These are phyloP conservation scores for Nudaria mundana DNA, from an alignment of 2,888 invertebrate genomes.

Conservation along the genomic window DNA sequence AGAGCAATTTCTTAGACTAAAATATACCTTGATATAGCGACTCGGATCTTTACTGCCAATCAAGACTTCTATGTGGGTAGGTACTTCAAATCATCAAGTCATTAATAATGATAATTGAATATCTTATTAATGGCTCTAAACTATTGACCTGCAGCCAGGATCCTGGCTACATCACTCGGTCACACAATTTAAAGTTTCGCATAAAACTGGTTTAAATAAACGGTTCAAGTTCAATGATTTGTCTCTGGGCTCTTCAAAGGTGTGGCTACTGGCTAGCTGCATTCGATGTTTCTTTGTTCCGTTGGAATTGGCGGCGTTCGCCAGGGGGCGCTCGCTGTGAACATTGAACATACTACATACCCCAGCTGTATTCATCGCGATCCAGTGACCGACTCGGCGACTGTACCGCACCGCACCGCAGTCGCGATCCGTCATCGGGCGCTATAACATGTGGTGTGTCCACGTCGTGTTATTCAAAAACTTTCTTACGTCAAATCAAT, in stretches of 20 bases:
- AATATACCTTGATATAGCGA: too few species aligned
- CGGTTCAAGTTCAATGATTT: conserved; percentile 39
- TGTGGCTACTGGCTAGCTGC: conserved; percentile 45
- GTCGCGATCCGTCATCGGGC: conserved; percentile 49
- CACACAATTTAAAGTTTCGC: too few species aligned
- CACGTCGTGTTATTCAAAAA: conserved; percentile 48
- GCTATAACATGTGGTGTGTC: conserved; percentile 38
- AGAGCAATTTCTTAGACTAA: too few species aligned
- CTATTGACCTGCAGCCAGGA: too few species aligned
- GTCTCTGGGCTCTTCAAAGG: conserved; percentile 36
- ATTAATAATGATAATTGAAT: too few species aligned
- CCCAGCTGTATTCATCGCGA: conserved; percentile 48
- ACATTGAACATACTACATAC: neutral
- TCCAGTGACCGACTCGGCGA: conserved; percentile 9
- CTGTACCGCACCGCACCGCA: conserved; percentile 31
- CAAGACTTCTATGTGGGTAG: too few species aligned
- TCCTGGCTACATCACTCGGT: too few species aligned
- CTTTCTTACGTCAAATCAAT: conserved; percentile 80
- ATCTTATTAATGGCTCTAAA: too few species aligned
- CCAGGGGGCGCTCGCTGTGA: conserved; percentile 45
- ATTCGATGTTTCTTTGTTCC: conserved; percentile 43
- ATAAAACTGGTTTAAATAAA: conserved; percentile 19
- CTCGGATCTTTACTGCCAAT: too few species aligned
- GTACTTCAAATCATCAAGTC: too few species aligned
- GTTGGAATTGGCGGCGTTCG: conserved; percentile 13